Evolutionary conservation across 2,113 vertebrate species (phyloP).

Genomic region (Gymnogyps californianus): DNA sequence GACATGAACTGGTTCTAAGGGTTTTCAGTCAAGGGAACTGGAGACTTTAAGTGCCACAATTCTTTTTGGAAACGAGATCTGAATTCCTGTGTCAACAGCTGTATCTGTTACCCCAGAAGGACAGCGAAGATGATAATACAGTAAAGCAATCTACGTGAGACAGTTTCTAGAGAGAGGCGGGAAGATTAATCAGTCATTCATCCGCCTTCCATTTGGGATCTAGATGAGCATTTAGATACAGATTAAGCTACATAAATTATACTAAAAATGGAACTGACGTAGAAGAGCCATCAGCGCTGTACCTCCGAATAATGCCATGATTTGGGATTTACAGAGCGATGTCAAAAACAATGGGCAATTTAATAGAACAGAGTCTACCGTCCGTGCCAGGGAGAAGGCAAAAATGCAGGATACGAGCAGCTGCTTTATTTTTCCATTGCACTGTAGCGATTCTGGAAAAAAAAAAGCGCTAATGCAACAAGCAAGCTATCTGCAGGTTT

Average conservation of each 20-base stretch:
- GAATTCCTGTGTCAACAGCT: not conserved
- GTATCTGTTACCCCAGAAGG: not conserved
- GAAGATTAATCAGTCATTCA: conserved; percentile 23
- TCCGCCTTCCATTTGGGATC: conserved; percentile 13
- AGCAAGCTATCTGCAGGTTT: not conserved
- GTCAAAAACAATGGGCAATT: not conserved
- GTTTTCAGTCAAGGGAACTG: not conserved
- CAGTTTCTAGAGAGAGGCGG: not conserved
- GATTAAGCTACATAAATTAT: conserved; percentile 42
- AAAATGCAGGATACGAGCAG: not conserved
- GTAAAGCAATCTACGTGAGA: not conserved
- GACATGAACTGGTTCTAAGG: not conserved
- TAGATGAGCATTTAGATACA: conserved; percentile 2
- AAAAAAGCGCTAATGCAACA: not conserved
- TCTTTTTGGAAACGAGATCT: not conserved
- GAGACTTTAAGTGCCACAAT: not conserved
- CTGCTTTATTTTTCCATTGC: not conserved
- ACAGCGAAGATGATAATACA: not conserved
- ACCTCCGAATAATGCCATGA: not conserved
- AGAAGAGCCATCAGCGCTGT: not conserved
- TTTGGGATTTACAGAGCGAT: not conserved
- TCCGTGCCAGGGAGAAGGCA: not conserved
- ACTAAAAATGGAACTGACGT: conserved; percentile 47
- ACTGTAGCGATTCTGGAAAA: not conserved
- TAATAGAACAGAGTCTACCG: not conserved